phyloP scores from a whole-genome alignment of 2,797 vertebrate genomes.

The Oceanodroma leucorhoa region DNA sequence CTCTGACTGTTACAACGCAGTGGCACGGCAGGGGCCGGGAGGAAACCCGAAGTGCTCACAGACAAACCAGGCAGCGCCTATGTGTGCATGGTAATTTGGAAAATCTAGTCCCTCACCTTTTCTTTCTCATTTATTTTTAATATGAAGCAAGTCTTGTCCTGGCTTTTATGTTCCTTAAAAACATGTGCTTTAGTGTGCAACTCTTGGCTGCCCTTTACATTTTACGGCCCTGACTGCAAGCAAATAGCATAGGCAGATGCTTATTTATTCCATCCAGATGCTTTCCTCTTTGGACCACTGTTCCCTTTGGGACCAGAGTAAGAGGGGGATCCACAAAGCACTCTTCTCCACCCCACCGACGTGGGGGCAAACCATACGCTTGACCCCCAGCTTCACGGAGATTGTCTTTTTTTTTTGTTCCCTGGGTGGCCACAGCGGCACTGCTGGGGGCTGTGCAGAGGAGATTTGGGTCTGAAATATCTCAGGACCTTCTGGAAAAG shows the following conservation, averaged over 20 bases:
- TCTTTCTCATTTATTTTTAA: background rate
- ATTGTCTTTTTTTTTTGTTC: background rate
- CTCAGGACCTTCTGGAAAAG: background rate
- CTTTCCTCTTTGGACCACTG: background rate
- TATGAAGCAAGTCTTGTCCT: background rate
- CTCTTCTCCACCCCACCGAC: background rate
- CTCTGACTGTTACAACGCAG: background rate
- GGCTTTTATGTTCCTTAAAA: background rate
- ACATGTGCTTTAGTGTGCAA: background rate
- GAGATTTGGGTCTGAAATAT: background rate
- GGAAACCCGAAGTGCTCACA: background rate
- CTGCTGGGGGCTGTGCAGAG: background rate
- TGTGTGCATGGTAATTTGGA: background rate
- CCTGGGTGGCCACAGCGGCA: accelerated
- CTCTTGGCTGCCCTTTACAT: background rate
- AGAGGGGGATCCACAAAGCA: background rate
- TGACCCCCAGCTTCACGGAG: accelerated
- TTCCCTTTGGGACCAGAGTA: background rate
- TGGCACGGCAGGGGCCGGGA: accelerated
- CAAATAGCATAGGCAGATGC: too few relatives aligned
- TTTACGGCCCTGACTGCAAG: background rate
- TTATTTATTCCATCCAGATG: background rate
- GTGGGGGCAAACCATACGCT: background rate
- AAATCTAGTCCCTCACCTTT: background rate
- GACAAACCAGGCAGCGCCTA: background rate